These are phyloP conservation scores for Leptinotarsa tumamoca DNA, from an alignment of 2,888 invertebrate species.

Conservation along the genomic window DNA sequence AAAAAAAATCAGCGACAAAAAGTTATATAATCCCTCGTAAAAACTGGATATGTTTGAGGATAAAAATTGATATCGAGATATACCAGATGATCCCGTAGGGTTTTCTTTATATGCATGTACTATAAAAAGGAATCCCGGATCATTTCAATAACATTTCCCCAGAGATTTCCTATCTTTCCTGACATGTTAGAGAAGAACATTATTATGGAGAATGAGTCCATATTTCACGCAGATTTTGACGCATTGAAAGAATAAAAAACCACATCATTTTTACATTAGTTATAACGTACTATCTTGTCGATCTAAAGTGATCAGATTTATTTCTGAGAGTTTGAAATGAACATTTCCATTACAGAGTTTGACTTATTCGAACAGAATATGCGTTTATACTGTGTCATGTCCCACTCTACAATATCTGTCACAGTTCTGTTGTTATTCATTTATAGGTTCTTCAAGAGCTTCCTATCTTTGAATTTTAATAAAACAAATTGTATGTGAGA, in stretches of 20 bases:
- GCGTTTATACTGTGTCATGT: too few species aligned
- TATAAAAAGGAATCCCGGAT: conserved; percentile 48
- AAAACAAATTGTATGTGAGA: too few species aligned
- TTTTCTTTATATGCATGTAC: conserved; percentile 44
- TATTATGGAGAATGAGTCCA: conserved; percentile 47
- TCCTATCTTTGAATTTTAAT: too few species aligned
- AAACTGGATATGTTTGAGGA: conserved; percentile 27
- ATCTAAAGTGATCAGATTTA: too few species aligned
- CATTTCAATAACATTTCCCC: conserved; percentile 54
- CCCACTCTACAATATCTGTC: too few species aligned
- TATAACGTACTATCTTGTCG: neutral
- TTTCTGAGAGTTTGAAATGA: neutral
- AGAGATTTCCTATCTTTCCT: conserved; percentile 47
- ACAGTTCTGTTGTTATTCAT: too few species aligned
- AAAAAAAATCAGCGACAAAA: conserved; percentile 9
- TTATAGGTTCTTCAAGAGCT: too few species aligned
- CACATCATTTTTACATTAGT: neutral
- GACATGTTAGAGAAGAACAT: conserved; percentile 48
- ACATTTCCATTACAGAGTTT: too few species aligned
- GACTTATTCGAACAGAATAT: too few species aligned
- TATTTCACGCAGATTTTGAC: conserved; percentile 39
- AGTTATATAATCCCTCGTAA: conserved; percentile 22
- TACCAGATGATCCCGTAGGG: conserved; percentile 50
- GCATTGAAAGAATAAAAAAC: conserved; percentile 8
- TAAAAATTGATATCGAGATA: conserved; percentile 50